These are phyloP conservation scores for Pegoplata infirma DNA, from an alignment of 2,888 invertebrate species.

Conservation along the genomic window DNA sequence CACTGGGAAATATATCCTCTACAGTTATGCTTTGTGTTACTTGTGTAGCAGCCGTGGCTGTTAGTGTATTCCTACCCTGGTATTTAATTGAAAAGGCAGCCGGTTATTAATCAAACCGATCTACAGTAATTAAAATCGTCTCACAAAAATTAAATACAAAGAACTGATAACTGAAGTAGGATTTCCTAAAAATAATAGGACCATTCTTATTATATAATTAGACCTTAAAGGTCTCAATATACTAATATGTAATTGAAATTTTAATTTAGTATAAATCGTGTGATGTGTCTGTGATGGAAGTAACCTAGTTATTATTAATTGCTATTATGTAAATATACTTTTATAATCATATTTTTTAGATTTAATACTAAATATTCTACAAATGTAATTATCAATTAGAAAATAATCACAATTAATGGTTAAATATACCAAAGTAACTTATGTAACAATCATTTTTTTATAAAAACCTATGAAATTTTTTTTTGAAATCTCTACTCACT, in stretches of 20 bases:
- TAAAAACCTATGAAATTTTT: too few species aligned
- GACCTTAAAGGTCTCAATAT: background rate
- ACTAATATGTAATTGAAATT: background rate
- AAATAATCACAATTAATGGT: too few species aligned
- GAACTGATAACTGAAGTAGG: background rate
- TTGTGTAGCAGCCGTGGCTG: constrained; percentile 76
- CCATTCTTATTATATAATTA: background rate
- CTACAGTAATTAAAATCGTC: background rate
- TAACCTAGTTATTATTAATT: constrained; percentile 41
- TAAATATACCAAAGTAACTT: too few species aligned
- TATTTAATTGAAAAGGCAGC: constrained; percentile 74
- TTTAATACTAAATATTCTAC: background rate
- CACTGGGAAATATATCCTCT: constrained; percentile 71
- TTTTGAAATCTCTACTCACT: too few species aligned
- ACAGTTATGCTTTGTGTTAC: constrained; percentile 75
- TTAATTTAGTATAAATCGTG: constrained; percentile 27
- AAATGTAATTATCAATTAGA: too few species aligned
- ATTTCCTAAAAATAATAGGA: too few species aligned
- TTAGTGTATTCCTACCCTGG: constrained; percentile 77
- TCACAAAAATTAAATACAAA: background rate
- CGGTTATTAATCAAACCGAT: constrained; percentile 57
- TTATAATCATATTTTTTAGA: background rate
- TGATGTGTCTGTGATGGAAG: constrained; percentile 62
- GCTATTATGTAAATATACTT: constrained; percentile 3
- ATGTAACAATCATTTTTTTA: background rate